Evolutionary conservation across 2,797 vertebrate species (phyloP).

Genomic region (Rhinophrynus dorsalis): DNA sequence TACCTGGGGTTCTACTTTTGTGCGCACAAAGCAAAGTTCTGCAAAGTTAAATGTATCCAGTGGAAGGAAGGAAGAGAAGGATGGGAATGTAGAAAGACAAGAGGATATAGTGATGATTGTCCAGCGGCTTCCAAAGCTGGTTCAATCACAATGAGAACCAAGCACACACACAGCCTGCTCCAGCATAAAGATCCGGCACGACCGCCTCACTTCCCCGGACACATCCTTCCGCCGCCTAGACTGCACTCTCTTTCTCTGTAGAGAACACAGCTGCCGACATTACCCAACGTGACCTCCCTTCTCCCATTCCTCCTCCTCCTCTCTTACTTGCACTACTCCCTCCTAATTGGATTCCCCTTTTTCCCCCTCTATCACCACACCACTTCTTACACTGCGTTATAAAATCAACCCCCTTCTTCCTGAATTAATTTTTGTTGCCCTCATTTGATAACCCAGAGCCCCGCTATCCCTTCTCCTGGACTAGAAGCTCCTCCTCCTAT

Average conservation of each 20-base stretch:
- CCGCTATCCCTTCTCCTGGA: no score
- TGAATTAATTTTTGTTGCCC: no score
- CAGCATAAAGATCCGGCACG: constrained; percentile 16
- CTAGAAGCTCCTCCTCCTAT: no score
- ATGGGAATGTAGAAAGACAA: not conserved
- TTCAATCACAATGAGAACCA: constrained; percentile 38
- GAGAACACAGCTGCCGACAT: constrained; percentile 43
- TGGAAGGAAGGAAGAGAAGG: not conserved
- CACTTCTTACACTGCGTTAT: no score
- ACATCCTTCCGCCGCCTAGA: constrained; percentile 30
- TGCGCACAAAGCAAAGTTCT: constrained; percentile 14
- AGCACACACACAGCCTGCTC: constrained; percentile 49
- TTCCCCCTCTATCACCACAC: not conserved
- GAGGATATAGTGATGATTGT: not conserved
- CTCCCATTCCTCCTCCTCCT: not conserved
- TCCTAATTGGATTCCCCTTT: not conserved
- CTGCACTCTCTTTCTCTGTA: constrained; percentile 11
- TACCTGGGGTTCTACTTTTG: constrained; percentile 26
- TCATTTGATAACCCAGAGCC: no score
- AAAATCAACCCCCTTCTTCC: no score
- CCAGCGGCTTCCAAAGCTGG: constrained; percentile 10
- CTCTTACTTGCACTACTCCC: not conserved
- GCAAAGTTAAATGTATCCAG: constrained; percentile 1
- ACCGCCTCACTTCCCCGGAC: constrained; percentile 4
- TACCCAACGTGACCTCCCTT: constrained; percentile 42